These are phyloP conservation scores for Ophion ellenae DNA, from an alignment of 2,888 invertebrate species.

Conservation along the genomic window DNA sequence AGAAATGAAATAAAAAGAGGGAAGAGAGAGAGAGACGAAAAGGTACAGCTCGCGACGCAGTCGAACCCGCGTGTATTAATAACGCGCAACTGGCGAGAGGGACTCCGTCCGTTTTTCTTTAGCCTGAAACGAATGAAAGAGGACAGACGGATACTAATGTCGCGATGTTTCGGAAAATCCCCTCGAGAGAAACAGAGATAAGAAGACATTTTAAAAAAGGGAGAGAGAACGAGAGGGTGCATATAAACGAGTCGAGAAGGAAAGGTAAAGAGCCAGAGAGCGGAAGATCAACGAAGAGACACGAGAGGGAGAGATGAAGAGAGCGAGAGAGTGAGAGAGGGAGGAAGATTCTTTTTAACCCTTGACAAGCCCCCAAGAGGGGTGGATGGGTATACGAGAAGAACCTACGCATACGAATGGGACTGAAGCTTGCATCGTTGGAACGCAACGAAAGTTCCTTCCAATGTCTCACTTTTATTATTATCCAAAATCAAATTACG, in stretches of 20 bases:
- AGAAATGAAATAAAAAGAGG: neutral
- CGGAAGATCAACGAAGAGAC: slow-evolving; percentile 47
- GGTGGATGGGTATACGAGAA: slow-evolving; percentile 18
- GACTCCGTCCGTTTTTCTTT: slow-evolving; percentile 58
- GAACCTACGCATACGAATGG: neutral
- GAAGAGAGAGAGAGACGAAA: neutral
- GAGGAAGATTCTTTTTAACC: slow-evolving; percentile 71
- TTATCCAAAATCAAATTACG: too few species aligned
- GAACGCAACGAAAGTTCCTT: too few species aligned
- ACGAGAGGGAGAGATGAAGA: slow-evolving; percentile 44
- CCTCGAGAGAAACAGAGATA: neutral
- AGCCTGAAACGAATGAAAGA: slow-evolving; percentile 60
- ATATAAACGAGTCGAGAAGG: too few species aligned
- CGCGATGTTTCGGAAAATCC: slow-evolving; percentile 31
- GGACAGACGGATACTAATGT: slow-evolving; percentile 57
- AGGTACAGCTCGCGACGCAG: slow-evolving; percentile 2
- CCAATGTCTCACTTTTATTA: too few species aligned
- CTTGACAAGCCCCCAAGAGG: slow-evolving; percentile 69
- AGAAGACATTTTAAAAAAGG: neutral
- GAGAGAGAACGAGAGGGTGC: neutral
- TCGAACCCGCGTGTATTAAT: slow-evolving; percentile 57
- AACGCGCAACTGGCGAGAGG: slow-evolving; percentile 65
- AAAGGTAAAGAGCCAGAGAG: slow-evolving; percentile 6
- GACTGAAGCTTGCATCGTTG: too few species aligned
- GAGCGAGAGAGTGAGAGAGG: slow-evolving; percentile 43